Conservation (phyloP, 2,797 vertebrate species). For the Chrysolophus pictus region DNA sequence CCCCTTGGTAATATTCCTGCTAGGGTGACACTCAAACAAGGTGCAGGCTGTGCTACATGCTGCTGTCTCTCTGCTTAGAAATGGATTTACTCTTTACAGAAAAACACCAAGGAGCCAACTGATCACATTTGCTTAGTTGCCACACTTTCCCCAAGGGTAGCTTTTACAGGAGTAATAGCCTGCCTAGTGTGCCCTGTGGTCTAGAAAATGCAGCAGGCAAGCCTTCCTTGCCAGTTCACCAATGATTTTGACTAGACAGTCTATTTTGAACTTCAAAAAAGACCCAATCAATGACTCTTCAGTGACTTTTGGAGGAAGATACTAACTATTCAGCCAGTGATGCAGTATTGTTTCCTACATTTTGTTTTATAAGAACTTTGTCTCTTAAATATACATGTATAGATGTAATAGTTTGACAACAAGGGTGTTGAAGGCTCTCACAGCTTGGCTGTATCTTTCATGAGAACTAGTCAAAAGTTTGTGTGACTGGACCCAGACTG, state of each 20-base stretch:
- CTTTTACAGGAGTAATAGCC: not conserved
- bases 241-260: not conserved
- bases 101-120: not conserved
- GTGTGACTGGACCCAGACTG: not conserved
- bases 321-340: not conserved
- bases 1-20: not conserved
- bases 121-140: not conserved
- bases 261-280: not conserved
- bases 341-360: not conserved
- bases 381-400: not conserved
- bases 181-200: fast-evolving
- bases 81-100: not conserved
- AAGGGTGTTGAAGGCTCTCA: not conserved
- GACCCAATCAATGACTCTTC: not conserved
- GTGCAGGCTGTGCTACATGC: not conserved
- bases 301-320: not conserved
- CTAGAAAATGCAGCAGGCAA: not conserved
- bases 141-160: not conserved
- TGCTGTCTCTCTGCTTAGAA: not conserved
- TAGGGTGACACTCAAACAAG: not conserved
- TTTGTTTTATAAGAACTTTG: not conserved
- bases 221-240: not conserved
- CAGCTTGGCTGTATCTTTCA: not conserved
- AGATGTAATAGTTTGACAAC: not conserved
- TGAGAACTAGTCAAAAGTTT: not conserved